Evolutionary conservation across 2,797 vertebrate species (phyloP).

Genomic region (Enteromius mattozi): DNA sequence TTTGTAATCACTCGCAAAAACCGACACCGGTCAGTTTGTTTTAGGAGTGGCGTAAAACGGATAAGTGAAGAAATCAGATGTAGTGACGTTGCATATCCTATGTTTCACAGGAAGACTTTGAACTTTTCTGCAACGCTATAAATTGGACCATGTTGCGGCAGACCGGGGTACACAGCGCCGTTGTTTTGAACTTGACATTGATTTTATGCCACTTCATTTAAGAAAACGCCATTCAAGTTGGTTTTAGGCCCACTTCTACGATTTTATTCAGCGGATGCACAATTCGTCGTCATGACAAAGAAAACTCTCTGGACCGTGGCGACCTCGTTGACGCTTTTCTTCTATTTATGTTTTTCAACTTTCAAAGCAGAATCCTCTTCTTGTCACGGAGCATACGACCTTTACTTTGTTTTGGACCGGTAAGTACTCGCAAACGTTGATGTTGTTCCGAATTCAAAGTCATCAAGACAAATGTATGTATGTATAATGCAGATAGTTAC

Average conservation of each 20-base stretch:
- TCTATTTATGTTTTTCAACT: constrained; percentile 49
- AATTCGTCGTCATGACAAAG: constrained; percentile 44
- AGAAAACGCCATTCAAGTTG: background rate
- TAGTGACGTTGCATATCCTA: constrained; percentile 69
- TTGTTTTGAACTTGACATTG: constrained; percentile 36
- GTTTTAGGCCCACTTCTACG: constrained; percentile 9
- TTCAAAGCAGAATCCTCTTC: constrained; percentile 77
- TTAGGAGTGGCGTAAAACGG: constrained; percentile 12
- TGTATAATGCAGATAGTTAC: background rate
- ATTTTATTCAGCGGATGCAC: constrained; percentile 29
- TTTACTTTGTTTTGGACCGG: constrained; percentile 94
- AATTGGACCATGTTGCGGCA: constrained; percentile 58
- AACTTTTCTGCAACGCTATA: constrained; percentile 33
- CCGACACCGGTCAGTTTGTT: background rate
- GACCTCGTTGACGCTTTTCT: constrained; percentile 43
- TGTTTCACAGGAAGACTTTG: constrained; percentile 53
- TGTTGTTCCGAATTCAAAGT: background rate
- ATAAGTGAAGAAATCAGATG: constrained; percentile 52
- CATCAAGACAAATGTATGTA: background rate
- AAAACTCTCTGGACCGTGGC: constrained; percentile 37
- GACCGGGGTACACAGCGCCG: constrained; percentile 35
- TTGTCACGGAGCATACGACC: constrained; percentile 89
- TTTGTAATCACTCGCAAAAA: background rate
- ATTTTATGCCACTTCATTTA: constrained; percentile 8
- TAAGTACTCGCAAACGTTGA: constrained; percentile 69